Base-by-base conservation (phyloP, 2,797 vertebrate genomes). In the Anabas testudineus region DNA sequence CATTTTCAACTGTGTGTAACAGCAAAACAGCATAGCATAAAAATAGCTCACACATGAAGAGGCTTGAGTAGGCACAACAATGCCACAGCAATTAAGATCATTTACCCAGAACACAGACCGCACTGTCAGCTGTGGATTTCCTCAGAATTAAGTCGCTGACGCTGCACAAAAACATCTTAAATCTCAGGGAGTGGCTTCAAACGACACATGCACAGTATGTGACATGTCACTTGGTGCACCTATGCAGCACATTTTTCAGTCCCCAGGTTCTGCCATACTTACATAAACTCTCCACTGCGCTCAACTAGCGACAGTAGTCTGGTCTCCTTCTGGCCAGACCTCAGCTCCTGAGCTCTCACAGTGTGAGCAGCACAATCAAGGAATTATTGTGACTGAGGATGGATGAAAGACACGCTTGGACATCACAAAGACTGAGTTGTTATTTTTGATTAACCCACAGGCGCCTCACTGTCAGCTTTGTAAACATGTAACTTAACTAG, bases 271-370 rank as follows among this genome's bases (percentile, higher is more conserved):
- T 70, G 65, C 77, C 59, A 88, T 93, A 94, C 95, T 95, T 91
- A 95, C 95, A 86, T 81, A 91, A 94, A 95, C 55, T 94, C 79
- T 78, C 94, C 95, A 85, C 81, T 90, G 74, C 90, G 77, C 81
- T 95, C 92, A 74, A 95, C 90, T 62, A 95, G 89, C 59, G 94
- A 89, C 72, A 95, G 90, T 15, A 95, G 92, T 78, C 94, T 92
- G 72, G 93, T 82, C 87, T 95, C 93, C 91, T 88, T 94, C 59
- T 89, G 82, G 56, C 91, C 94, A 80, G 84, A 87, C 82, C 90
- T 92, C 78, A 95, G 81, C 90, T 94, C 93, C 78, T 90, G 89
- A 74, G 83, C 93, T 91, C 28, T 94, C 55, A 95, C 92, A 56
- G 95, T 95, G 91, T 95, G 87, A 91, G 67, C 84, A 91, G 14